Base-by-base conservation (phyloP, 2,888 invertebrate species). In the Spodoptera picta region DNA sequence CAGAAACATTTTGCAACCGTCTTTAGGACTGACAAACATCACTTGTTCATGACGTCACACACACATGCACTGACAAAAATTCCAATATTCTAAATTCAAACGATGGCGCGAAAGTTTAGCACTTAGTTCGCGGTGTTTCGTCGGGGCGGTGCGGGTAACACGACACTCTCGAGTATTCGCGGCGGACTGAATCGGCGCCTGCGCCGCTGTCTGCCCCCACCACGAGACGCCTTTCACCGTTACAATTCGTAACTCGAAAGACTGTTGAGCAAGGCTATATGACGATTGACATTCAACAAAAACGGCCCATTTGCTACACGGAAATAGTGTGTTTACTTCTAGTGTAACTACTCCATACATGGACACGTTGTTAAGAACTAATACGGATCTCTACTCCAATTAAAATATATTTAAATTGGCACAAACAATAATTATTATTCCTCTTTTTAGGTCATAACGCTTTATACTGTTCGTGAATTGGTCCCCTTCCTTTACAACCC, bases 271-370 rank as follows among this genome's bases (percentile, higher is more conserved):
- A 93, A 94, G 93, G 93, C 93, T 92, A 84, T 87, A 87, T 84
- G 91, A 89, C 90, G 93, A 93, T 89, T 93, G 93, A 93, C 93
- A 93, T 92, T 92, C 89, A 92, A 90, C 92, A 92, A 91, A 91
- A 91, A 90, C 87, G 79, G 84, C 86, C 81, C 82, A 82, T 82
- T 85, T 76, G 81, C 83, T 83, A 87, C 83, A 91, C 92, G 92
- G 91, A 92, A 92, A 92, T 89, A 84, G 84, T 79, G 61, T 79
- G 83, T 81, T 84, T 79, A 79, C 79, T 69, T 71, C 72, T 61
- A 70, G 64, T 70, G 50, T 62, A 70, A 60, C 70, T 69, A 54
- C 63, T 69, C 75, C 71, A 73, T 75, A 76, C 59, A 69, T 69
- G 69, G 79, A 12, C 42, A 53, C 60, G 62, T 76, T 69, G 75